Percentiles rank a stretch among this genome's conserved stretches.
Evolutionary conservation across 2,888 invertebrate genomes (phyloP).

Genomic region (Actias luna): DNA sequence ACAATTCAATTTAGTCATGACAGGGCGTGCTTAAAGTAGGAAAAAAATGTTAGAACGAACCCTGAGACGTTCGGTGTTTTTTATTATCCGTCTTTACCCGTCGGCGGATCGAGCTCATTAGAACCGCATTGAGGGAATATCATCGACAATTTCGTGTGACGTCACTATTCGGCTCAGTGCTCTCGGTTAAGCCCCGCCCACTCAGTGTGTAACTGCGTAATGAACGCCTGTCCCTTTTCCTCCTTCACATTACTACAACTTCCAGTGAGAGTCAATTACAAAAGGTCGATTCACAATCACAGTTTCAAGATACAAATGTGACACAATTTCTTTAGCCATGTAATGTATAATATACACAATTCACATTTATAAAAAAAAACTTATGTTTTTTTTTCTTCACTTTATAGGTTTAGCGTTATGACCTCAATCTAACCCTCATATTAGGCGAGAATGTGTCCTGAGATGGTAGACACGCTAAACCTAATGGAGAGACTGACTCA

Average conservation of each 20-base stretch:
- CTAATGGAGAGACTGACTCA: too few relatives aligned
- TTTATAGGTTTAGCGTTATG: too few relatives aligned
- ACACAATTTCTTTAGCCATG: background rate
- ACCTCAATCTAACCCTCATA: too few relatives aligned
- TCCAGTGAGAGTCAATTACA: background rate
- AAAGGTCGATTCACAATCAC: background rate
- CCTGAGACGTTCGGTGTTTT: background rate
- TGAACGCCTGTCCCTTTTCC: constrained; percentile 56
- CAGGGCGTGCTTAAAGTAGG: too few relatives aligned
- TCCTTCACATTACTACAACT: constrained; percentile 17
- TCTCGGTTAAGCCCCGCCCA: constrained; percentile 52
- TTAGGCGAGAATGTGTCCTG: too few relatives aligned
- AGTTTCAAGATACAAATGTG: background rate
- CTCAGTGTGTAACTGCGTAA: constrained; percentile 49
- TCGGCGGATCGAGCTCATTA: constrained; percentile 55
- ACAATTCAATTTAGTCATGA: too few relatives aligned
- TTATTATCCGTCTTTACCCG: constrained; percentile 26
- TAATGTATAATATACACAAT: too few relatives aligned
- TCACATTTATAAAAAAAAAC: too few relatives aligned
- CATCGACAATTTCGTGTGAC: constrained; percentile 66
- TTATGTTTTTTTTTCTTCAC: too few relatives aligned
- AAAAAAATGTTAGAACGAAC: too few relatives aligned
- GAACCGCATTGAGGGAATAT: constrained; percentile 38
- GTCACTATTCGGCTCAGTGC: constrained; percentile 54
- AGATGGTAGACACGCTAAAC: too few relatives aligned